phyloP scores from a whole-genome alignment of 2,888 invertebrate genomes.

The Cantharis rufa region DNA sequence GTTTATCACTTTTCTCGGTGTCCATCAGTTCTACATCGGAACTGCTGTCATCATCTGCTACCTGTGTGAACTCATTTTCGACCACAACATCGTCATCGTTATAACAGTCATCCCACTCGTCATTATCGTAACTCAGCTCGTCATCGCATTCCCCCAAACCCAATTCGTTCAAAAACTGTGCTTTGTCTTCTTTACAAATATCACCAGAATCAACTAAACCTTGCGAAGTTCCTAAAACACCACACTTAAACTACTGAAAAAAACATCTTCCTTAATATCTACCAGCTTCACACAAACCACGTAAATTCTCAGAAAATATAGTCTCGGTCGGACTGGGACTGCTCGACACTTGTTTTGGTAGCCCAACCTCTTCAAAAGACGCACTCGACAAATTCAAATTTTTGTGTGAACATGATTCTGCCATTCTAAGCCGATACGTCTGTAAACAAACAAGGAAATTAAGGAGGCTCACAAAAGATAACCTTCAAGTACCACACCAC shows the following conservation, averaged over 20 bases:
- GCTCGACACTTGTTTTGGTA: conserved; percentile 53
- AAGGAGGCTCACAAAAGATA: background rate
- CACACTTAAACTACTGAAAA: background rate
- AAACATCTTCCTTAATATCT: background rate
- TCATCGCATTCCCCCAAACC: conserved; percentile 50
- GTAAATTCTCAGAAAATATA: conserved; percentile 49
- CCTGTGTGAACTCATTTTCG: conserved; percentile 30
- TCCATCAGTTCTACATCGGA: conserved; percentile 3
- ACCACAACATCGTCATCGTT: conserved; percentile 29
- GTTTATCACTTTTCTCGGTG: background rate
- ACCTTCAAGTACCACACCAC: background rate
- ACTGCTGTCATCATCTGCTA: conserved; percentile 34
- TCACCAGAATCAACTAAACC: conserved; percentile 34
- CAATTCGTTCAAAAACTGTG: conserved; percentile 49
- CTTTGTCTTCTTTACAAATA: conserved; percentile 43
- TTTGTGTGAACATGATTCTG: conserved; percentile 54
- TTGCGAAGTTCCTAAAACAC: conserved; percentile 47
- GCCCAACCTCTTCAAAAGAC: conserved; percentile 45
- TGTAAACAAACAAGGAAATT: conserved; percentile 19
- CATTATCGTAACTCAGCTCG: conserved; percentile 37
- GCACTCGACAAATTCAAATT: conserved; percentile 41
- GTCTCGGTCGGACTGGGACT: conserved; percentile 56
- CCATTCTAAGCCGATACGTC: conserved; percentile 51
- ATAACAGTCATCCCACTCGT: conserved; percentile 45
- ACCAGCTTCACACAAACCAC: conserved; percentile 44